These are phyloP conservation scores for Eristalis intricaria DNA, from an alignment of 2,888 invertebrate genomes.

Conservation along the genomic window DNA sequence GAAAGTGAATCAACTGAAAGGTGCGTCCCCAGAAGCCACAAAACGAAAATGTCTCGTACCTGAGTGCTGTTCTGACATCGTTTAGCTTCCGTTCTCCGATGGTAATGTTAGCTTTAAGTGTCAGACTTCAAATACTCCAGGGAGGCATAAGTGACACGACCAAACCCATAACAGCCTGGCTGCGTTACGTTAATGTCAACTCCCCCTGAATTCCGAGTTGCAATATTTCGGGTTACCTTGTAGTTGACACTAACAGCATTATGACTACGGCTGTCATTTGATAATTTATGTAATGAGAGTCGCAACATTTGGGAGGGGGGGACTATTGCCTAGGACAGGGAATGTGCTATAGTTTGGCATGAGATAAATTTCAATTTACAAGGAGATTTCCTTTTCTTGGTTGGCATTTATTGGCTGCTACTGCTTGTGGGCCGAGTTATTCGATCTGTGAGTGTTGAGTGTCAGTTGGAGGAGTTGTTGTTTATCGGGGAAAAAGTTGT, in stretches of 20 bases:
- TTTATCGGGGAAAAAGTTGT: background rate
- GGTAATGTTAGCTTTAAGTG: constrained; percentile 31
- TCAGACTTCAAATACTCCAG: constrained; percentile 21
- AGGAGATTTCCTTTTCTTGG: background rate
- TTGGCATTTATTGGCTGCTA: background rate
- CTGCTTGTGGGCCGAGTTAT: background rate
- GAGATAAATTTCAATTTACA: background rate
- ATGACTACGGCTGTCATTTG: background rate
- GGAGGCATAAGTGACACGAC: constrained; percentile 22
- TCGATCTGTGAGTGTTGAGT: background rate
- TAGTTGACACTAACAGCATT: background rate
- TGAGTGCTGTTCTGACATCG: constrained; percentile 21
- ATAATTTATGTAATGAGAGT: background rate
- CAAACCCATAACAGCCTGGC: background rate
- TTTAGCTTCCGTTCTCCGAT: constrained; percentile 32
- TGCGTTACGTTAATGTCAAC: constrained; percentile 15
- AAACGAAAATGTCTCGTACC: constrained; percentile 37
- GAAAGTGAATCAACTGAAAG: constrained; percentile 16
- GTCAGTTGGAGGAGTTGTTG: background rate
- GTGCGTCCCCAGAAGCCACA: background rate
- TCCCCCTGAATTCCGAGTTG: background rate
- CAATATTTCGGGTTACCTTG: background rate
- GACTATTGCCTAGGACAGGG: background rate
- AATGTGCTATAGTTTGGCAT: background rate
- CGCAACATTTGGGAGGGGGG: background rate